Evolutionary conservation across 2,113 vertebrate genomes (phyloP).

Genomic region (Brienomyrus brachyistius): DNA sequence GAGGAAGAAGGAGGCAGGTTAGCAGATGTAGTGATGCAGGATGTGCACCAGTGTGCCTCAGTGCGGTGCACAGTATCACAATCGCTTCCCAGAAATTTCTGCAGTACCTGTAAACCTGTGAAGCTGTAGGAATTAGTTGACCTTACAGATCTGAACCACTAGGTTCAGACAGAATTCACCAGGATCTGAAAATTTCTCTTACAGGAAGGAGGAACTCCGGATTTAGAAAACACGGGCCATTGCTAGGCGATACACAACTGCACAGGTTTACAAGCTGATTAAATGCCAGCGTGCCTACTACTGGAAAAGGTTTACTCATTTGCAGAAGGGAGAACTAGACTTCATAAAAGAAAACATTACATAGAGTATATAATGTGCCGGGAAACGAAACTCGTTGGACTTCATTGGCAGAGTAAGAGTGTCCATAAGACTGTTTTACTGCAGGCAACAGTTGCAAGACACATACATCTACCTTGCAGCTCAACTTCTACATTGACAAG

Average conservation of each 20-base stretch:
- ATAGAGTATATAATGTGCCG: background rate
- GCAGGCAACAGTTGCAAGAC: constrained; percentile 7
- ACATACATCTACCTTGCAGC: background rate
- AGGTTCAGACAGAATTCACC: background rate
- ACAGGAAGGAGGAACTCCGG: background rate
- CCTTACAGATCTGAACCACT: background rate
- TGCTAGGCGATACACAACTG: background rate
- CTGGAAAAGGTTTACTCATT: background rate
- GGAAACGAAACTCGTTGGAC: background rate
- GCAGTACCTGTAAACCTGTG: background rate
- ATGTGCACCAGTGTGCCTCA: background rate
- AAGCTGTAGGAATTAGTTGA: background rate
- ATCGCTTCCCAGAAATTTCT: background rate
- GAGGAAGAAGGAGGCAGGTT: constrained; percentile 55
- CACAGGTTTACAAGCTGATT: background rate
- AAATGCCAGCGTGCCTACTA: background rate
- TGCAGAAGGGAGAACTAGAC: background rate
- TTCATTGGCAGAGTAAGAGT: background rate
- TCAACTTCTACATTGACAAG: constrained; percentile 7
- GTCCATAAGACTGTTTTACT: background rate
- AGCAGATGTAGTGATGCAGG: constrained; percentile 24
- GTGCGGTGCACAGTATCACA: background rate
- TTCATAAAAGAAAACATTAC: background rate
- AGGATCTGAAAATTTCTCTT: background rate
- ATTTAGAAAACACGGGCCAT: background rate